Evolutionary conservation across 2,797 vertebrate genomes (phyloP).

Genomic region (Paedocypris micromegethes): DNA sequence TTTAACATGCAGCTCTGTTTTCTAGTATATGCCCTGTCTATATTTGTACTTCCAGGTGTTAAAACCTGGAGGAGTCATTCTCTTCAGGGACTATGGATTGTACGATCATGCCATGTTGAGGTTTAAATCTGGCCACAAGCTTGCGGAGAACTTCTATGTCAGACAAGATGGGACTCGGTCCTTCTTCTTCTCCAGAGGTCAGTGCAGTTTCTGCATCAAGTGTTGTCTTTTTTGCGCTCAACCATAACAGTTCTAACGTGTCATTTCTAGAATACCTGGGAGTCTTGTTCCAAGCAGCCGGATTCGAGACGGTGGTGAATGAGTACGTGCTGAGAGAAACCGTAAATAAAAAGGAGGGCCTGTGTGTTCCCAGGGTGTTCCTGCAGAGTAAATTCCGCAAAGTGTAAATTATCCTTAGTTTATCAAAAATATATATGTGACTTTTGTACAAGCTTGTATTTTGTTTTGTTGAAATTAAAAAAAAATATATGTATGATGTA

Average conservation of each 20-base stretch:
- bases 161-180: conserved; percentile 94
- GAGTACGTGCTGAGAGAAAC: conserved; percentile 91
- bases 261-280: conserved; percentile 74
- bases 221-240: not conserved
- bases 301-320: conserved; percentile 72
- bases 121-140: conserved; percentile 86
- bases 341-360: conserved; percentile 90
- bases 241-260: not conserved
- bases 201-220: conserved; percentile 36
- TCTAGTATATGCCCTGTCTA: too few relatives aligned
- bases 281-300: conserved; percentile 71
- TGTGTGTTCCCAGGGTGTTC: conserved; percentile 86
- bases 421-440: too few relatives aligned
- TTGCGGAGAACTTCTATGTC: conserved; percentile 92
- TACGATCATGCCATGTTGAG: conserved; percentile 92
- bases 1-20: too few relatives aligned
- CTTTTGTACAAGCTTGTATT: too few relatives aligned
- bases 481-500: too few relatives aligned
- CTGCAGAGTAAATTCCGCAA: conserved; percentile 92
- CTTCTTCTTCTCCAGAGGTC: conserved; percentile 91
- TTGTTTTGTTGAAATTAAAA: too few relatives aligned
- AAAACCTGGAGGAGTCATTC: conserved; percentile 80
- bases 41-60: conserved; percentile 70
- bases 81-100: conserved; percentile 95
- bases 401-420: not conserved